phyloP scores from a whole-genome alignment of 2,888 invertebrate genomes.

The Brachyptera putata region DNA sequence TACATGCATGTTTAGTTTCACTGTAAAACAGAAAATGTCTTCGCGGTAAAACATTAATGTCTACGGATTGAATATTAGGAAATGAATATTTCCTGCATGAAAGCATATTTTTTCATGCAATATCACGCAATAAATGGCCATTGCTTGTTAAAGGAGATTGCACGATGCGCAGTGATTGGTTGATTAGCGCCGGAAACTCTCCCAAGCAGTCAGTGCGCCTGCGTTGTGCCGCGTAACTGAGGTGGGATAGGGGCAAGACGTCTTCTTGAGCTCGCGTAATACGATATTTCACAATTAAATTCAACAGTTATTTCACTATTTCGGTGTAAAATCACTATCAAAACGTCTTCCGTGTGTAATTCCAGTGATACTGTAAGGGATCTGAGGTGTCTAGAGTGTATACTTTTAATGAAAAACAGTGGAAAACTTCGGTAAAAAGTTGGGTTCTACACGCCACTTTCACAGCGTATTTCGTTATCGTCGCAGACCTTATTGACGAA shows the following conservation, averaged over 20 bases:
- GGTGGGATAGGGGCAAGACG: constrained; percentile 38
- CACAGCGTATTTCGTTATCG: constrained; percentile 33
- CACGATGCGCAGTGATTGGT: neutral
- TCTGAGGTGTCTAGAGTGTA: constrained; percentile 30
- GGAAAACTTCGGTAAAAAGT: constrained; percentile 33
- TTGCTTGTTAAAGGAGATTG: too few relatives aligned
- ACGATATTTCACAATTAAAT: constrained; percentile 37
- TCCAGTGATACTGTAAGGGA: constrained; percentile 26
- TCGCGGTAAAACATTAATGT: too few relatives aligned
- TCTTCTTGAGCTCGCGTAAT: constrained; percentile 38
- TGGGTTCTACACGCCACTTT: constrained; percentile 36
- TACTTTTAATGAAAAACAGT: constrained; percentile 32
- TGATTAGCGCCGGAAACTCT: neutral
- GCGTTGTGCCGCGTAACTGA: constrained; percentile 40
- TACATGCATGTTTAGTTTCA: too few relatives aligned
- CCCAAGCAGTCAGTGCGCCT: constrained; percentile 34
- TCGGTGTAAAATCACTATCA: constrained; percentile 30
- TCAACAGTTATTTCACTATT: constrained; percentile 31
- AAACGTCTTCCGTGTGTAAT: constrained; percentile 31
- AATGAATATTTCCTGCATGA: too few relatives aligned
- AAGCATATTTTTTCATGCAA: too few relatives aligned
- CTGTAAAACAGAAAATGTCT: too few relatives aligned
- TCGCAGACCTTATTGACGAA: constrained; percentile 37
- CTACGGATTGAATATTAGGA: too few relatives aligned
- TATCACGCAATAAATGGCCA: too few relatives aligned